Conservation (phyloP, 2,888 invertebrate species). For the Tetanocera ferruginea region DNA sequence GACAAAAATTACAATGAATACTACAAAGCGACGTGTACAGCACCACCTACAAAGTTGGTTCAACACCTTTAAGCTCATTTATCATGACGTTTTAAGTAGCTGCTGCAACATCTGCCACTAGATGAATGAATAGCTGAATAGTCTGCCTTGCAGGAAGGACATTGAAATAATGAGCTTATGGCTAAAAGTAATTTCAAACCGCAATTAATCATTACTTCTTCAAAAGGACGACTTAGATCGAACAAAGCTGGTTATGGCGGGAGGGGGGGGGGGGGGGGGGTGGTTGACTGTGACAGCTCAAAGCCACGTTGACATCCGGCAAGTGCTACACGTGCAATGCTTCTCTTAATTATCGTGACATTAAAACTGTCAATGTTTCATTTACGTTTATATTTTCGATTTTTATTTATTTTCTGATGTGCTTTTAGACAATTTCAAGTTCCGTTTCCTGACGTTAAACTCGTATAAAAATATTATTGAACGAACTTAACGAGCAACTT, state of each 20-base stretch:
- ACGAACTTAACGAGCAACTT: not conserved
- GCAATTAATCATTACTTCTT: constrained; percentile 41
- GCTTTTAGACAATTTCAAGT: not conserved
- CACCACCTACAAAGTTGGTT: not conserved
- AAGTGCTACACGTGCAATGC: constrained; percentile 14
- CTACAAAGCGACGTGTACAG: not conserved
- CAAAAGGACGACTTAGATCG: not conserved
- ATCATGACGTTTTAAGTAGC: not conserved
- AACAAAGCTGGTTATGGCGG: not conserved
- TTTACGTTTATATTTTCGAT: not conserved
- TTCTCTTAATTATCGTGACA: constrained; percentile 2
- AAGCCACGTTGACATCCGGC: not conserved
- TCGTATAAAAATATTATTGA: not conserved
- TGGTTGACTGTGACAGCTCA: not conserved
- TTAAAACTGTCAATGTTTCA: not conserved
- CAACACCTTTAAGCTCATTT: constrained; percentile 3
- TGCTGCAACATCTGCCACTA: not conserved
- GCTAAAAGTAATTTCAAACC: constrained; percentile 37
- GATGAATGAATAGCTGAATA: not conserved
- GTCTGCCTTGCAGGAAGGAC: not conserved
- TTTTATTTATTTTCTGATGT: not conserved
- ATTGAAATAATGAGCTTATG: not conserved
- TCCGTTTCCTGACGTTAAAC: not conserved
- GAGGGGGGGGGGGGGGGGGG: not conserved
- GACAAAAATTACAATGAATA: not conserved